Evolutionary conservation across 2,113 vertebrate species (phyloP).

Genomic region (Petroica traversi): DNA sequence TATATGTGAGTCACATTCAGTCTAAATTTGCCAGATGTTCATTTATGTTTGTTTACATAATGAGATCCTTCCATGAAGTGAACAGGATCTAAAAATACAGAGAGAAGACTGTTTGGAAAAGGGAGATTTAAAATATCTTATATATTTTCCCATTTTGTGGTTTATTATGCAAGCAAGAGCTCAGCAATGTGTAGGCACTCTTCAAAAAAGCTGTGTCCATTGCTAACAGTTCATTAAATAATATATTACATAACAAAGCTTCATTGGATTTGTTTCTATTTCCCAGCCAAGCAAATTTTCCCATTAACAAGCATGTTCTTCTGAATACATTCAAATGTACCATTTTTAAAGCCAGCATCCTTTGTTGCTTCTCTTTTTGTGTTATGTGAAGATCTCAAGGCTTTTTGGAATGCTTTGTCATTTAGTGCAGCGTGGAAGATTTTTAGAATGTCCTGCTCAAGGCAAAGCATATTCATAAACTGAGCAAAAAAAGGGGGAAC

Average conservation of each 20-base stretch:
- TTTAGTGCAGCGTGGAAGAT: background rate
- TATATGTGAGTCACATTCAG: slow-evolving; percentile 3
- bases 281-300: background rate
- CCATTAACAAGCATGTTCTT: background rate
- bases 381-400: background rate
- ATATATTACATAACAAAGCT: background rate
- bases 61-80: slow-evolving; percentile 39
- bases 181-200: background rate
- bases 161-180: background rate
- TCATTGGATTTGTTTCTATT: background rate
- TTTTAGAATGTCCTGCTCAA: background rate
- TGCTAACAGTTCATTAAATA: background rate
- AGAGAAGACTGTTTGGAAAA: background rate
- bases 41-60: slow-evolving; percentile 48
- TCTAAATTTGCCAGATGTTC: slow-evolving; percentile 31
- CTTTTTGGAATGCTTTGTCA: background rate
- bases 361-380: background rate
- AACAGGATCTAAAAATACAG: slow-evolving; percentile 17
- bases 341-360: background rate
- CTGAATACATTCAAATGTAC: background rate
- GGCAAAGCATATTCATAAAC: background rate
- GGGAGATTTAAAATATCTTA: background rate
- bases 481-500: background rate
- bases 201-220: background rate
- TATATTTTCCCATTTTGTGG: background rate